A percentile compares a stretch with the other conserved stretches of the same genome.
Evolutionary conservation across 2,888 invertebrate genomes (phyloP).

Genomic region (Frankliniella intonsa): DNA sequence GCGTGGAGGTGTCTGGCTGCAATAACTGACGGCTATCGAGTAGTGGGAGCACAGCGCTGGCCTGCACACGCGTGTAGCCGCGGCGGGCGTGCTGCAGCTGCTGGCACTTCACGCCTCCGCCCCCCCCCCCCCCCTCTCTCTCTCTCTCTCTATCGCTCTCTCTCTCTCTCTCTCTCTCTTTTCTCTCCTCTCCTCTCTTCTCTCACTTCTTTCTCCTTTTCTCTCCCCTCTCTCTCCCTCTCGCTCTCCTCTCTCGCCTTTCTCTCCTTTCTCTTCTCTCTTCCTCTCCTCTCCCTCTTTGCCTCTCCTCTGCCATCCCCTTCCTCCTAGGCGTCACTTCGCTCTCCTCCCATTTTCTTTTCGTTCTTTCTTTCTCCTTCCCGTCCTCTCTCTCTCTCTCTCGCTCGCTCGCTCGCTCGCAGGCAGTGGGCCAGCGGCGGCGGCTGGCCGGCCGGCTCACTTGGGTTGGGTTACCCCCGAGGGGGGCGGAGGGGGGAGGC

Average conservation of each 20-base stretch:
- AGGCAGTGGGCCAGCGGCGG: constrained; percentile 2
- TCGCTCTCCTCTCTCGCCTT: neutral
- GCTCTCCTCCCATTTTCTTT: neutral
- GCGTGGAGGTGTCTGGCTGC: no score
- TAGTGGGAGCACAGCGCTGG: neutral
- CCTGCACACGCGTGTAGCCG: neutral
- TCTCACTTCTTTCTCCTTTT: neutral
- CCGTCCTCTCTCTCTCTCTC: neutral
- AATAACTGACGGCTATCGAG: no score
- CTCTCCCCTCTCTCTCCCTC: neutral
- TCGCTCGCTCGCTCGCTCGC: neutral
- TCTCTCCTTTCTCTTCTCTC: neutral
- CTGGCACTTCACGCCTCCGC: neutral
- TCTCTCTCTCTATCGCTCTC: no score
- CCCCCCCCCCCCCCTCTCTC: no score
- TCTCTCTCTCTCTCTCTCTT: neutral
- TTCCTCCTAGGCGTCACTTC: no score
- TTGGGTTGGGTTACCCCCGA: constrained; percentile 22
- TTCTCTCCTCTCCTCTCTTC: neutral
- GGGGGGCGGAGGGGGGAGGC: constrained; percentile 1
- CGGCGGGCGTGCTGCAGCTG: neutral
- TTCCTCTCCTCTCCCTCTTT: neutral
- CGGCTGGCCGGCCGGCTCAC: neutral
- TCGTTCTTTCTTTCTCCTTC: neutral
- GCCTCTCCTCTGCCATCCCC: neutral